Evolutionary conservation across 2,888 invertebrate species (phyloP).

Genomic region (Tigriopus californicus): DNA sequence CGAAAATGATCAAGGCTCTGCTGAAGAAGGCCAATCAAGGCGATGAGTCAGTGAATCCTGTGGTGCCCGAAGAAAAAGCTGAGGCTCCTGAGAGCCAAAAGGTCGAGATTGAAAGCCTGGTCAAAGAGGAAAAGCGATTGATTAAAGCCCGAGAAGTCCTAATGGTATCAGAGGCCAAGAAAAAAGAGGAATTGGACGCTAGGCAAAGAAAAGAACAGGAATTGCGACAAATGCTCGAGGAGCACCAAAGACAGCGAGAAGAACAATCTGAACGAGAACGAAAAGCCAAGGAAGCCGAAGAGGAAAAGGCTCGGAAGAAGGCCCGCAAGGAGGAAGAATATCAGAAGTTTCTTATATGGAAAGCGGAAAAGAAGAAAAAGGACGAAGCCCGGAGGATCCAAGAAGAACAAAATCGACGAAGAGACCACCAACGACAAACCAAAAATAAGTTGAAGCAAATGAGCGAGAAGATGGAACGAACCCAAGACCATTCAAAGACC

Average conservation of each 20-base stretch:
- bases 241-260: neutral
- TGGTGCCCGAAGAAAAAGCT: neutral
- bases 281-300: conserved; percentile 6
- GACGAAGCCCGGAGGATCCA: neutral
- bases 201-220: neutral
- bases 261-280: neutral
- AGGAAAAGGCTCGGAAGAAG: neutral
- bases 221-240: neutral
- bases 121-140: neutral
- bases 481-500: neutral
- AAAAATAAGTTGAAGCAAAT: too few relatives aligned
- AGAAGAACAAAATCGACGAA: neutral
- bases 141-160: conserved; percentile 13
- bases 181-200: conserved; percentile 1
- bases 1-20: conserved; percentile 12
- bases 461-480: too few relatives aligned
- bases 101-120: neutral
- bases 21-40: neutral
- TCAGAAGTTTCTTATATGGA: conserved; percentile 6
- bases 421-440: too few relatives aligned
- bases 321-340: conserved; percentile 1
- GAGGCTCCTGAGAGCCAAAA: neutral
- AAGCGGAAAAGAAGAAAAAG: conserved; percentile 5
- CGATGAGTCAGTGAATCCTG: neutral
- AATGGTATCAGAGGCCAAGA: conserved; percentile 1